Evolutionary conservation across 2,797 vertebrate species (phyloP), one percentile per base, ranked within the genome.

Genomic region (Allobates femoralis): DNA sequence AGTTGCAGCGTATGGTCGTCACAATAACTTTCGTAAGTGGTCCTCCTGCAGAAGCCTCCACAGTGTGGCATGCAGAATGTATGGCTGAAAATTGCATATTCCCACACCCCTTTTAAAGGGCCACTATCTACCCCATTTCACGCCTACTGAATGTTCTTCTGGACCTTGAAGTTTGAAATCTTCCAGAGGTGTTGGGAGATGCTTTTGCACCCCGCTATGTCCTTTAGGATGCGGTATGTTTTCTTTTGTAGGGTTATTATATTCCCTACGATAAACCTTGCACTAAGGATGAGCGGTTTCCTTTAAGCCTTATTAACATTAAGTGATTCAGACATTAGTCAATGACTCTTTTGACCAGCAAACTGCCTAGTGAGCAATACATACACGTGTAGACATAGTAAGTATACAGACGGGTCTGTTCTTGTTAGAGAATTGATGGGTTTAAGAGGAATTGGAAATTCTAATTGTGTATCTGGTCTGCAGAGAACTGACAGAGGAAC

Each of bases 391-490:
- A 62, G 55, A 55, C 69, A 74, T 56, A 56, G 53, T 5, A 41
- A 60, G n/a, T 21, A 41, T 34, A 79, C 53, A 41, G 51, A 34
- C 0, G 41, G 34, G 50, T 60, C 23, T 32, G 34, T 3, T 71
- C 62, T 82, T 82, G 64, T 34, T 82, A 56, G 50, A 82, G 50
- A 82, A 82, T 69, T 71, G 80, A 81, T 82, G 80, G 73, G n/a
- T 64, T 76, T n/a, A 12, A 58, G 46, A 51, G 56, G 71, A 84
- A 76, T 50, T 64, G 41, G 82, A 84, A 75, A 84, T 75, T 84
- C 71, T 64, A 84, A 84, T 64, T 76, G 82, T 84, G 71, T 76
- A 62, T 84, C 41, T 64, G 73, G 37, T 84, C 82, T 77, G 71
- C 82, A 64, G 50, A 71, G 37, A 84, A 34, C 56, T 84, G 82